These are phyloP conservation scores for Paradisaea rubra DNA, from an alignment of 2,113 vertebrate genomes.

Conservation along the genomic window DNA sequence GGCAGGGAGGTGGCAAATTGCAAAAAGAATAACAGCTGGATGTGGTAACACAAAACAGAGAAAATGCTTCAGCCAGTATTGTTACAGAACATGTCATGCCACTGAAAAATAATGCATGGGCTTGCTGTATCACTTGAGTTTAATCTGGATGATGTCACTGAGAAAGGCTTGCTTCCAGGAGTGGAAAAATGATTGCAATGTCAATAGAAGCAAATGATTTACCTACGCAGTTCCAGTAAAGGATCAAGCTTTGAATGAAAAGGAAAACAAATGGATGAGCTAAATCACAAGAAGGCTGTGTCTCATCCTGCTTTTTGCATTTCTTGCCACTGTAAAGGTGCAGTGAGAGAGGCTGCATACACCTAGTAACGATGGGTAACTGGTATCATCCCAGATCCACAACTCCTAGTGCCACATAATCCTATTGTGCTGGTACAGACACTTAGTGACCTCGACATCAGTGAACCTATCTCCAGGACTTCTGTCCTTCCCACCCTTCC, in stretches of 20 bases:
- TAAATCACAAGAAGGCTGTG: not conserved
- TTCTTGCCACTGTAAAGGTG: not conserved
- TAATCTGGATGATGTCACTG: not conserved
- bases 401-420: not conserved
- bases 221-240: not conserved
- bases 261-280: constrained; percentile 2
- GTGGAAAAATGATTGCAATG: not conserved
- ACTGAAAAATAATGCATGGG: constrained; percentile 3
- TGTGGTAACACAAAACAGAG: not conserved
- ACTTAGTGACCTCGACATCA: not conserved
- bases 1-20: not conserved
- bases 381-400: not conserved
- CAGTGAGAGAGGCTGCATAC: not conserved
- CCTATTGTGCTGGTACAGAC: not conserved
- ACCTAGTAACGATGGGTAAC: not conserved
- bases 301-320: not conserved
- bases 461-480: not conserved
- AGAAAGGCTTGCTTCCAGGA: constrained; percentile 22
- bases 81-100: not conserved
- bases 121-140: not conserved
- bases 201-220: constrained; percentile 17
- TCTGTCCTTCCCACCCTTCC: not conserved
- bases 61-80: not conserved
- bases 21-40: not conserved
- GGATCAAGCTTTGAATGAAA: not conserved